Evolutionary conservation across 2,113 vertebrate species (phyloP).

Genomic region (Lepus americanus): DNA sequence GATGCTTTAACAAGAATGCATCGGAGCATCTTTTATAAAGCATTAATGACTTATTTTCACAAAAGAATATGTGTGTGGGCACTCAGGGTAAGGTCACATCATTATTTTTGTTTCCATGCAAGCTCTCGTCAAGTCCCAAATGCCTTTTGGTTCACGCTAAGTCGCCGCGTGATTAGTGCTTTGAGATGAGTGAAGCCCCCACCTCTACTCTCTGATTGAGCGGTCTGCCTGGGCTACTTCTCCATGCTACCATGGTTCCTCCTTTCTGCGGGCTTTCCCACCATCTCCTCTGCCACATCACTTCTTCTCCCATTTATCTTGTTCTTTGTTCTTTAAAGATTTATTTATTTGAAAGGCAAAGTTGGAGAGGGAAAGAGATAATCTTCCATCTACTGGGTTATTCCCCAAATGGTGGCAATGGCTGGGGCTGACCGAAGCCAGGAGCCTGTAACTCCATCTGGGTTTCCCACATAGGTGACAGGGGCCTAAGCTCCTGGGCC

Average conservation of each 20-base stretch:
- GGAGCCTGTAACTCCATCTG: too few relatives aligned
- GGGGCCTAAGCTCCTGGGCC: too few relatives aligned
- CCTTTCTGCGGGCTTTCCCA: background rate
- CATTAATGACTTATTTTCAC: constrained; percentile 51
- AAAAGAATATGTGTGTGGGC: constrained; percentile 32
- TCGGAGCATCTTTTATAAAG: constrained; percentile 59
- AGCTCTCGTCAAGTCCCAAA: background rate
- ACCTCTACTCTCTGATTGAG: background rate
- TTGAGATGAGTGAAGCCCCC: background rate
- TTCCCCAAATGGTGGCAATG: too few relatives aligned
- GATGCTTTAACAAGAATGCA: constrained; percentile 57
- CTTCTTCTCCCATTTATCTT: background rate
- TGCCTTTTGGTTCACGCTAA: constrained; percentile 8
- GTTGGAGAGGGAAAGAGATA: too few relatives aligned
- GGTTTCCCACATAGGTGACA: too few relatives aligned
- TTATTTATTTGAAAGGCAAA: too few relatives aligned
- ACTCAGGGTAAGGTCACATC: background rate
- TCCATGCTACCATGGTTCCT: background rate
- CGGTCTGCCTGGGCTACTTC: background rate
- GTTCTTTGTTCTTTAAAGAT: too few relatives aligned
- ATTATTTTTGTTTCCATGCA: constrained; percentile 54
- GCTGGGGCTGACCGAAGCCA: too few relatives aligned
- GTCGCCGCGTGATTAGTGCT: background rate
- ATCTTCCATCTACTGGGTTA: too few relatives aligned
- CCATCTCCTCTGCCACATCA: background rate